A percentile compares a stretch with the other conserved stretches of the same genome.
Conservation (phyloP, 2,797 vertebrate genomes). For the Merluccius polli region DNA sequence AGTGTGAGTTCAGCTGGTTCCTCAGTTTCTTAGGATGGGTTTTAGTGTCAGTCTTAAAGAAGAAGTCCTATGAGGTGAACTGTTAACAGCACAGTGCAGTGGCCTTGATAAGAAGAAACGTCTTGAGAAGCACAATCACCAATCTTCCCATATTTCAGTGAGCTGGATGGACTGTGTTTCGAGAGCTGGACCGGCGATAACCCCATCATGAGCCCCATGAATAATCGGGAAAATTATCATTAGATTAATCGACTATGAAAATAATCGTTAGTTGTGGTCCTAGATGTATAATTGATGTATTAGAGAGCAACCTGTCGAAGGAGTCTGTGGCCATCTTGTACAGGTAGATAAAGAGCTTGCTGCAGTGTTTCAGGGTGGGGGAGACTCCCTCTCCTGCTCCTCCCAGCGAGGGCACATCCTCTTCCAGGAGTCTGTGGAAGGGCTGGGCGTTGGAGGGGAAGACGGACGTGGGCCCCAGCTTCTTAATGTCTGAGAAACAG, state of each 20-base stretch:
- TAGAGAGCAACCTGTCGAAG: conserved; percentile 88
- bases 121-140: background rate
- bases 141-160: background rate
- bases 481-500: conserved; percentile 92
- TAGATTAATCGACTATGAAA: too few relatives aligned
- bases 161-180: background rate
- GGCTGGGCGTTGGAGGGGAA: conserved; percentile 90
- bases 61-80: background rate
- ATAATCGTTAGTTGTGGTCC: too few relatives aligned
- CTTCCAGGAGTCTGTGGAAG: conserved; percentile 93
- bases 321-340: conserved; percentile 98
- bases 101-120: background rate
- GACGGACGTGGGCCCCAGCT: conserved; percentile 80
- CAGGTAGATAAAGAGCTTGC: conserved; percentile 96
- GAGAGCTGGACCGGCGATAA: background rate
- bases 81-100: background rate
- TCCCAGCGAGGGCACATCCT: conserved; percentile 73
- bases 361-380: conserved; percentile 89
- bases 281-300: background rate
- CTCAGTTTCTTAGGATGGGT: background rate
- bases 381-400: conserved; percentile 79
- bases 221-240: background rate
- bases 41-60: background rate
- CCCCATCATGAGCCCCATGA: background rate
- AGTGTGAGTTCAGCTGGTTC: background rate